Percentiles rank a stretch among this genome's conserved stretches.
These are phyloP conservation scores for Phortica magna DNA, from an alignment of 2,888 invertebrate genomes.

Conservation along the genomic window DNA sequence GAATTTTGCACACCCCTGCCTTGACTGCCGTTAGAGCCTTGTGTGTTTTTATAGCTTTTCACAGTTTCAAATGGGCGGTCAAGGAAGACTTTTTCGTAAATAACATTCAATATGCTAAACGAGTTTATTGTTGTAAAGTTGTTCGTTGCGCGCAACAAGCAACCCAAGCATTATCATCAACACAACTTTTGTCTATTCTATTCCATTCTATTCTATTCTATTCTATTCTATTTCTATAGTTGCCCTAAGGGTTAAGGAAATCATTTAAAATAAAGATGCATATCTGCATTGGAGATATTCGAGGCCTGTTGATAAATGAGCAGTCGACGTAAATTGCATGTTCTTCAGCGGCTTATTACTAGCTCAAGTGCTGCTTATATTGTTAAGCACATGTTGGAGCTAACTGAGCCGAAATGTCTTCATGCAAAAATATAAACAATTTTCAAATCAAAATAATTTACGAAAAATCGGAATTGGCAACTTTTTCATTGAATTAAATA, in stretches of 20 bases:
- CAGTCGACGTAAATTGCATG: background rate
- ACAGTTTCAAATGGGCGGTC: constrained; percentile 64
- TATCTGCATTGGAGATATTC: constrained; percentile 64
- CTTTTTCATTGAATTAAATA: constrained; percentile 28
- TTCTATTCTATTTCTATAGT: constrained; percentile 62
- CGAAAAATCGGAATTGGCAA: background rate
- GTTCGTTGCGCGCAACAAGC: background rate
- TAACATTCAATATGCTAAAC: constrained; percentile 67
- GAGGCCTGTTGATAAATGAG: constrained; percentile 3
- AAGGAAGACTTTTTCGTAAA: constrained; percentile 63
- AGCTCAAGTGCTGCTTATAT: constrained; percentile 47
- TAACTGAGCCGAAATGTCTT: too few species aligned
- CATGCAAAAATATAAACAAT: too few species aligned
- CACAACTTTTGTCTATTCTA: background rate
- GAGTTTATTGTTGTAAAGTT: constrained; percentile 51
- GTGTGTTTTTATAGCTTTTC: background rate
- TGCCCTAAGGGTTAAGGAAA: constrained; percentile 58
- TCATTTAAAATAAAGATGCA: constrained; percentile 58
- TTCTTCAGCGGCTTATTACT: background rate
- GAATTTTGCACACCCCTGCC: constrained; percentile 43
- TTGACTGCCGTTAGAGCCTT: background rate
- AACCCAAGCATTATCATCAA: background rate
- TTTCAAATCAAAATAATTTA: constrained; percentile 46
- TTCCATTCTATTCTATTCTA: background rate
- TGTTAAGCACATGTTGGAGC: constrained; percentile 71